phyloP scores from a whole-genome alignment of 1,140 invertebrate species.

The Drosophila micromelanica region DNA sequence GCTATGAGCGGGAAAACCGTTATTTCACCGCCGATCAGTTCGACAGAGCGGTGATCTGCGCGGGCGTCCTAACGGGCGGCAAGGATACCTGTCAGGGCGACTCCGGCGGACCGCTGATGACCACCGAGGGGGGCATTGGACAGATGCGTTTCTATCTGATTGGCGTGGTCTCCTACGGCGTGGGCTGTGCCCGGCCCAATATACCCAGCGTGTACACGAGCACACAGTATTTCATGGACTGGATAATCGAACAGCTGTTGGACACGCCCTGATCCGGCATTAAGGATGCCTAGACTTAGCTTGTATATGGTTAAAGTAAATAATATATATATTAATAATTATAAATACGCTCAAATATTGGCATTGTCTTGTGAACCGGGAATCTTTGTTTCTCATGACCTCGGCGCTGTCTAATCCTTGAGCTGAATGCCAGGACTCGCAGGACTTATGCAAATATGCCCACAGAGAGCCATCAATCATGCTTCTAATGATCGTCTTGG shows the following conservation, averaged over 20 bases:
- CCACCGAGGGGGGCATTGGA: slow-evolving; percentile 66
- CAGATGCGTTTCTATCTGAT: slow-evolving; percentile 86
- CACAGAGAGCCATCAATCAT: slow-evolving; percentile 54
- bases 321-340: slow-evolving; percentile 9
- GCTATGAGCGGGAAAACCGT: slow-evolving; percentile 86
- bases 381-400: slow-evolving; percentile 68
- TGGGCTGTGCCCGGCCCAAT: slow-evolving; percentile 88
- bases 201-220: slow-evolving; percentile 91
- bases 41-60: slow-evolving; percentile 89
- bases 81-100: slow-evolving; percentile 94
- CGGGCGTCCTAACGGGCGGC: slow-evolving; percentile 89
- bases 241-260: slow-evolving; percentile 69
- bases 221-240: slow-evolving; percentile 87
- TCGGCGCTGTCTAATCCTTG: slow-evolving; percentile 37
- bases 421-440: slow-evolving; percentile 25
- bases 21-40: slow-evolving; percentile 87
- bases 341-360: slow-evolving; percentile 47
- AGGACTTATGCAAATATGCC: slow-evolving; percentile 13
- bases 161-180: slow-evolving; percentile 90
- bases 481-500: slow-evolving; percentile 53
- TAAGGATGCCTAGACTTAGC: background rate
- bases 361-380: slow-evolving; percentile 12
- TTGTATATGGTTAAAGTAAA: slow-evolving; percentile 22
- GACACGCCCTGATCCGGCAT: slow-evolving; percentile 38
- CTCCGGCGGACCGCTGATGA: slow-evolving; percentile 93